These are phyloP conservation scores for Crambe crambe DNA, from an alignment of 37 sponge, comb jelly and placozoan genomes.

Conservation along the genomic window DNA sequence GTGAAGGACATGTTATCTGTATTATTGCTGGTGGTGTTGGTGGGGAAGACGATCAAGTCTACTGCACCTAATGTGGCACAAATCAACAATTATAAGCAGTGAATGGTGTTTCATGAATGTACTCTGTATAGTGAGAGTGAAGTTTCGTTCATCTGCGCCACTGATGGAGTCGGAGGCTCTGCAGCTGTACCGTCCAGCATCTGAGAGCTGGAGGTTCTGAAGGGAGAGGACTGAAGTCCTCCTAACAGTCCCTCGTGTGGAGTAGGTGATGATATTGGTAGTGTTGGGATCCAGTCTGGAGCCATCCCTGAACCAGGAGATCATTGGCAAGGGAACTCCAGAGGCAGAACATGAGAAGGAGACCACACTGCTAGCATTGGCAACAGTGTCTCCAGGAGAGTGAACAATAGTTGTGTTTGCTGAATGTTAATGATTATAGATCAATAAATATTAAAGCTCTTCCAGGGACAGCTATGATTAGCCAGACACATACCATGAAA, in stretches of 20 bases:
- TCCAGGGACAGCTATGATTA: too few relatives aligned
- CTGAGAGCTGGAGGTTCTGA: background rate
- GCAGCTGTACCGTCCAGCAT: conserved; percentile 30
- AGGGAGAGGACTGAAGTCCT: background rate
- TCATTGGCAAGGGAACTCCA: conserved; percentile 24
- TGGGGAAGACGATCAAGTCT: background rate
- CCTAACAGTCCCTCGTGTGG: background rate
- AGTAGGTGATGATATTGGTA: background rate
- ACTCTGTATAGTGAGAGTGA: background rate
- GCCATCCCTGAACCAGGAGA: conserved; percentile 25
- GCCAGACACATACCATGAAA: background rate
- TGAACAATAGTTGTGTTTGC: background rate
- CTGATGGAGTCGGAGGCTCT: background rate
- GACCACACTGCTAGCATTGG: background rate
- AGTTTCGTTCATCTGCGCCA: background rate
- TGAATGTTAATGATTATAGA: background rate
- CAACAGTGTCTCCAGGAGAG: background rate
- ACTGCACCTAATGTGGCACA: background rate
- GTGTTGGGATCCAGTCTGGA: background rate
- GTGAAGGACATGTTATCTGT: background rate
- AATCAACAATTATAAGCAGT: background rate
- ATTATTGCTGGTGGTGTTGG: background rate
- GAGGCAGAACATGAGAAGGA: conserved; percentile 38
- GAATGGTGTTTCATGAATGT: background rate
- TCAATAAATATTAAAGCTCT: too few relatives aligned